Base-by-base conservation (phyloP, 2,797 vertebrate genomes). In the Dryobates pubescens region DNA sequence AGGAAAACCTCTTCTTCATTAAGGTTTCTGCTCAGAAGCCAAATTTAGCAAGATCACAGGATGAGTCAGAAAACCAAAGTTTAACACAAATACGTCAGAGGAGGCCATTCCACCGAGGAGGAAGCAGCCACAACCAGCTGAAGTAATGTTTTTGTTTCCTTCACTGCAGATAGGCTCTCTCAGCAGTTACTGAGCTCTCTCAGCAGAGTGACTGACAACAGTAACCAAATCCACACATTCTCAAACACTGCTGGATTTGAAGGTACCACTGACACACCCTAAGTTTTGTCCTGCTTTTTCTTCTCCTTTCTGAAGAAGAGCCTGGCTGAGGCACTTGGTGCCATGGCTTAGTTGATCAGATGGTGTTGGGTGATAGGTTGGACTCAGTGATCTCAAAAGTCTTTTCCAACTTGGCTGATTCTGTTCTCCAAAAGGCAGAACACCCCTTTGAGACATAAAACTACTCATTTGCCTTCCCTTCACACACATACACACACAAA, bases 21-120 rank as follows among this genome's bases (percentile, higher is more conserved):
- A 87, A 18, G 17, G 17, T 34, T 73, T 45, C 71, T 61, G 86
- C 49, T 49, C 51, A 68, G 20, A 80, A 86, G 61, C 11, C 36
- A 2, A 51, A 8, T 47, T 75, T 51, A 82, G 51, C 23, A 73
- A 24, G 30, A 58, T 27, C 29, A 65, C 0, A 34, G 18, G 20
- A 74, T 58, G 49, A 96, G 64, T 91, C 70, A 92, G 59, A 92
- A 76, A 88, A 86, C 13, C 18, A 73, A 30, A 23, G 58, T 61
- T 88, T 85, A 91, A 88, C 75, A 86, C 45, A 88, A 64, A 63
- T 11, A 80, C 3, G 4, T 81, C 84, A 84, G 16, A 54, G 27
- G 29, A 86, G 26, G n/a, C 65, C 51, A 49, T 26, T 73, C 24
- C 62, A 79, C 51, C 6, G 32, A 75, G 15, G 12, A 82, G 29